phyloP scores from a whole-genome alignment of 1,140 invertebrate genomes.

The Littorina saxatilis region DNA sequence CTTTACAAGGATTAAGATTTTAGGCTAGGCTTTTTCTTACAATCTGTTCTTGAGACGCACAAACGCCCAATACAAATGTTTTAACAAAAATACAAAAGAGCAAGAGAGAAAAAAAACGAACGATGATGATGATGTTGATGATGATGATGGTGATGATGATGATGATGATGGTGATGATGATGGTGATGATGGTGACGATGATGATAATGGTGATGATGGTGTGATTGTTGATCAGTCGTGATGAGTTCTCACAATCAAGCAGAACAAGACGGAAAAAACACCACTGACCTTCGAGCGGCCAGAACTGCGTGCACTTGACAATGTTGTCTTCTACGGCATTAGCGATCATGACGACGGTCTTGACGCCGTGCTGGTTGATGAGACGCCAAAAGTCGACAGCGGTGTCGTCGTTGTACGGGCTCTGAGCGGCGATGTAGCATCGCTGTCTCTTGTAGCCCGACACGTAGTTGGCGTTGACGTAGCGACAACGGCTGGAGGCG shows the following conservation, averaged over 20 bases:
- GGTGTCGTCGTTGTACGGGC: slow-evolving; percentile 72
- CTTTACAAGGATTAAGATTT: too few species aligned
- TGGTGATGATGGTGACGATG: slow-evolving; percentile 42
- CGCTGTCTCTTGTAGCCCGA: slow-evolving; percentile 60
- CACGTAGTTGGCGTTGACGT: slow-evolving; percentile 93
- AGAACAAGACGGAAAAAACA: too few species aligned
- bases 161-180: slow-evolving; percentile 46
- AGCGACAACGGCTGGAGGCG: slow-evolving; percentile 81
- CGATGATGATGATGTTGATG: slow-evolving; percentile 31
- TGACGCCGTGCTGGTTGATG: slow-evolving; percentile 67
- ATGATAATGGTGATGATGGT: slow-evolving; percentile 39
- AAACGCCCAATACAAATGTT: too few species aligned
- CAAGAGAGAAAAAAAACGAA: too few species aligned
- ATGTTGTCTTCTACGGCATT: slow-evolving; percentile 72
- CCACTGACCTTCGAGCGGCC: slow-evolving; percentile 62
- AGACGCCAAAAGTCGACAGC: slow-evolving; percentile 73
- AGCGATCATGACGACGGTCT: slow-evolving; percentile 69
- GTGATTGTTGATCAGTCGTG: too few species aligned
- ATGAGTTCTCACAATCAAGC: too few species aligned
- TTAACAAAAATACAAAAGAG: too few species aligned
- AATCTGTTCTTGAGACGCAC: too few species aligned
- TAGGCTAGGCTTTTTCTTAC: too few species aligned
- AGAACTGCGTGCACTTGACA: slow-evolving; percentile 74
- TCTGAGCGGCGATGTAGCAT: slow-evolving; percentile 72
- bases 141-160: slow-evolving; percentile 37